Base-by-base conservation (phyloP, 2,113 vertebrate genomes). In the Salvelinus namaycush region DNA sequence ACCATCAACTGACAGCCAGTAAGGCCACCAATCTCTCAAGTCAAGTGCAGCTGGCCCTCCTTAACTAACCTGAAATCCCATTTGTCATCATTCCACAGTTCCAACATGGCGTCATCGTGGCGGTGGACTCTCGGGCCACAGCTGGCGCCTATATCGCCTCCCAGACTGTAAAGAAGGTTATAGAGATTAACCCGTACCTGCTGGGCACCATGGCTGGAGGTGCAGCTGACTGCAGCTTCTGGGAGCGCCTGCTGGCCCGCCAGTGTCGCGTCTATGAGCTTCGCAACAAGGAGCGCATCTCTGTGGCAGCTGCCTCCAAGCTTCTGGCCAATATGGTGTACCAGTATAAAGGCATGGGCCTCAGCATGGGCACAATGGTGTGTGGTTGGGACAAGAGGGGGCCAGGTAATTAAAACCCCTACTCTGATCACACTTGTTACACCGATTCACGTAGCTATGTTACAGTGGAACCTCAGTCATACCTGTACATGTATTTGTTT, bases 261-360 rank as follows among this genome's bases (percentile, higher is more conserved):
- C 96, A 98, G 67, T 97, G 96, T 74, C 95, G 96, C 77, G 95
- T 97, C 88, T 97, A 98, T 0, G 95, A 97, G 90, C 95, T 98
- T 2, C 94, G 96, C 76, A 97, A 98, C 90, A 98, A 98, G 90
- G 96, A 97, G 82, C 95, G 95, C 75, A 96, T 98, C 89, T 98
- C 96, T 0, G 96, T 98, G 79, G 96, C 96, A 0, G 96, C 96
- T 0, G 96, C 96, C 44, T 98, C 96, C 76, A 98, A 98, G 76
- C 91, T 98, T 81, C 92, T 98, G 0, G 96, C 96, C n/a, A 98
- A 97, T 91, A 98, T 98, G 96, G 96, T 98, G 29, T 98, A 97
- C 83, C 96, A 97, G 89, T 97, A 97, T 90, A 97, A 97, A 86
- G 96, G 96, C 84, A 95, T 96, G 96, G 96, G 96, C 4, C 95